These are phyloP conservation scores for Xestia c-nigrum DNA, from an alignment of 2,888 invertebrate species.

Conservation along the genomic window DNA sequence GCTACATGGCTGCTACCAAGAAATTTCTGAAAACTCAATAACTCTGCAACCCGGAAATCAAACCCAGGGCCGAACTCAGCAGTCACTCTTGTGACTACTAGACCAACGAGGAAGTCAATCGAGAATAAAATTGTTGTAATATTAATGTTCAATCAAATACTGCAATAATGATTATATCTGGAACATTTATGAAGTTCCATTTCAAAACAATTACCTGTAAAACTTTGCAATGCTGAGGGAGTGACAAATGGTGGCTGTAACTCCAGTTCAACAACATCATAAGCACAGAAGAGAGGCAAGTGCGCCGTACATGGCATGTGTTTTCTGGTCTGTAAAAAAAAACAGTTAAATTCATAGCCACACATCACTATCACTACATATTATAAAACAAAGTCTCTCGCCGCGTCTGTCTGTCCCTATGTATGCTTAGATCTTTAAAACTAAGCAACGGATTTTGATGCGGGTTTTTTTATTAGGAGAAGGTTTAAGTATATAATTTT, in stretches of 20 bases:
- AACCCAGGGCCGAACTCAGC: background rate
- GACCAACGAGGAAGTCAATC: background rate
- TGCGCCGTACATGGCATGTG: conserved; percentile 95
- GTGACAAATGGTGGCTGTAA: conserved; percentile 94
- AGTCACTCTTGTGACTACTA: background rate
- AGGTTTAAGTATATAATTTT: too few species aligned
- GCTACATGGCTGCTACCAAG: background rate
- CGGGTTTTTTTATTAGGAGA: too few species aligned
- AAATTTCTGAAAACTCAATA: background rate
- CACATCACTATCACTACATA: too few species aligned
- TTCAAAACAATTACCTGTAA: conserved; percentile 90
- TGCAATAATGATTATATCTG: background rate
- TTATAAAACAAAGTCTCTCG: too few species aligned
- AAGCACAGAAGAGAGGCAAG: conserved; percentile 97
- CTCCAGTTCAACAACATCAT: conserved; percentile 97
- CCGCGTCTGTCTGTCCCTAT: too few species aligned
- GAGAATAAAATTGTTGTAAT: background rate
- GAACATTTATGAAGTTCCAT: background rate
- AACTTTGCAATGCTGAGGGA: conserved; percentile 92
- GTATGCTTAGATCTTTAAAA: too few species aligned
- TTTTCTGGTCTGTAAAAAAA: conserved; percentile 81
- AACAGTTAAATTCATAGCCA: background rate
- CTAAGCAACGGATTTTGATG: too few species aligned
- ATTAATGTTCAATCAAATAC: background rate
- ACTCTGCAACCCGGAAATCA: background rate